Conservation (phyloP, 2,888 invertebrate genomes). For the Chaitophorus viminalis region DNA sequence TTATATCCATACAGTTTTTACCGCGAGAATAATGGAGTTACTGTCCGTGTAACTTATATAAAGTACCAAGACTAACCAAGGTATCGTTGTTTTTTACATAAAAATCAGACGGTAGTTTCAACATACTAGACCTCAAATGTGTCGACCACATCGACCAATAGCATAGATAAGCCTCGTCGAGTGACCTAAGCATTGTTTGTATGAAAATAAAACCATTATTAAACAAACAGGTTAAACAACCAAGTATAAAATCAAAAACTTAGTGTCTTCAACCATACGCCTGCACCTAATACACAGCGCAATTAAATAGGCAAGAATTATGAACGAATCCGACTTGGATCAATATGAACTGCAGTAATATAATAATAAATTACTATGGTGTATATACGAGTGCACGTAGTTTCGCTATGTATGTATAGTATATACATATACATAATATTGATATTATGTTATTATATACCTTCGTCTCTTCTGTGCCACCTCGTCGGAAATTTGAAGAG, state of each 20-base stretch:
- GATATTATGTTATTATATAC: neutral
- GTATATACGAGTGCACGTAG: neutral
- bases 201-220: neutral
- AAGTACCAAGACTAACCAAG: neutral
- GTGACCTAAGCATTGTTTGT: neutral
- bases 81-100: neutral
- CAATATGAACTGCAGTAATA: neutral
- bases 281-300: neutral
- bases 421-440: neutral
- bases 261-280: neutral
- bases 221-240: neutral
- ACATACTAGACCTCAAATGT: slow-evolving; percentile 34
- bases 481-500: slow-evolving; percentile 45
- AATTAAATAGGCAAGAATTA: neutral
- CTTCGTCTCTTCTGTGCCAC: slow-evolving; percentile 43
- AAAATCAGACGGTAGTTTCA: neutral
- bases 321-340: neutral
- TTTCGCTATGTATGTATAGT: neutral
- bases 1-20: neutral
- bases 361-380: neutral
- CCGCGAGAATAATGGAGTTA: neutral
- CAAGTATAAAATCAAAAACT: neutral
- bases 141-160: slow-evolving; percentile 19
- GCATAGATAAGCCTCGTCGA: slow-evolving; percentile 1
- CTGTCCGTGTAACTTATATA: neutral